A percentile compares a stretch with the other conserved stretches of the same genome.
These are phyloP conservation scores for Aphelinus certus DNA, from an alignment of 1,140 invertebrate species.

Conservation along the genomic window DNA sequence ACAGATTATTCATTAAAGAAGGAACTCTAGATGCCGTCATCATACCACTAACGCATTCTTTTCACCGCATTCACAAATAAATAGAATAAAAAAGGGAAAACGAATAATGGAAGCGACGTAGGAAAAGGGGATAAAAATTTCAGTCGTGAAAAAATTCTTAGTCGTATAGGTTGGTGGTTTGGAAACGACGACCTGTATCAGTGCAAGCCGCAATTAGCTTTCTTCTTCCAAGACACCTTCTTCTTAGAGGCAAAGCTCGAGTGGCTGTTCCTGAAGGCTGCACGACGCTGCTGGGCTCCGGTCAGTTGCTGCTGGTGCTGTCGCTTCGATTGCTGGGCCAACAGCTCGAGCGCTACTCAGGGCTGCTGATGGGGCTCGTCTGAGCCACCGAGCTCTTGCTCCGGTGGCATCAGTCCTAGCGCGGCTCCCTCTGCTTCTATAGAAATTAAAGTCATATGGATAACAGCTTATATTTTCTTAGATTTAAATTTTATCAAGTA, in stretches of 20 bases:
- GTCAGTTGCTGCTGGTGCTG: not conserved
- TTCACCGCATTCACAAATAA: not conserved
- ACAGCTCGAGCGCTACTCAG: conserved; percentile 24
- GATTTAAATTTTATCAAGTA: too few relatives aligned
- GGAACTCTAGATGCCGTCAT: not conserved
- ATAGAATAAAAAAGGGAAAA: conserved; percentile 6
- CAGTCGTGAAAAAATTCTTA: conserved; percentile 24
- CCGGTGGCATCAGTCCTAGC: conserved; percentile 8
- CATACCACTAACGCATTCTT: not conserved
- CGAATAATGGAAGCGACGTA: not conserved
- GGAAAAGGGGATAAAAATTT: not conserved
- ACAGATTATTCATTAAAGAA: not conserved
- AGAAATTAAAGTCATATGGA: not conserved
- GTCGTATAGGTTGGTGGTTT: not conserved
- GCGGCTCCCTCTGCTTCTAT: conserved; percentile 29
- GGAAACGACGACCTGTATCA: not conserved
- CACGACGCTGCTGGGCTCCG: conserved; percentile 11
- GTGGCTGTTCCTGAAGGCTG: not conserved
- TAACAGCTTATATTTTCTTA: not conserved
- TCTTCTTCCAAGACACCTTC: conserved; percentile 32
- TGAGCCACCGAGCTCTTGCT: conserved; percentile 17
- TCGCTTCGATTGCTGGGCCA: conserved; percentile 26
- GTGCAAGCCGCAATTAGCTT: not conserved
- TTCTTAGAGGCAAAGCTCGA: conserved; percentile 9
- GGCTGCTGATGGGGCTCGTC: conserved; percentile 33